Evolutionary conservation across 2,113 vertebrate species (phyloP).

Genomic region (Fulmarus glacialis): DNA sequence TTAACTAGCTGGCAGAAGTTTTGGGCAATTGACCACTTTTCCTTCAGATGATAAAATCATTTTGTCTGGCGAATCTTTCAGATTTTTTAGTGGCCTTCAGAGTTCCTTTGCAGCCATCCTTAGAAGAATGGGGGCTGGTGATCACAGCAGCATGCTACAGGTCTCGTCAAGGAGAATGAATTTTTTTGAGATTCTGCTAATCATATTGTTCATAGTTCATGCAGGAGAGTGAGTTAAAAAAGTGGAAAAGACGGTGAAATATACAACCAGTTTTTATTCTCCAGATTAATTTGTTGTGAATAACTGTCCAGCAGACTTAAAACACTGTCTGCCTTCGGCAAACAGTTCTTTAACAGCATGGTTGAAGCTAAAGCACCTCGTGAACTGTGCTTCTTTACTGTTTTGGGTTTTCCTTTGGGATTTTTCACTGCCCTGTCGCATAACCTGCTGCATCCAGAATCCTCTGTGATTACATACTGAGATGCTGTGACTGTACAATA

Average conservation of each 20-base stretch:
- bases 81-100: neutral
- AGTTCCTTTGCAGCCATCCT: neutral
- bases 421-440: neutral
- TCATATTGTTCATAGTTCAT: neutral
- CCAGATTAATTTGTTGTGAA: neutral
- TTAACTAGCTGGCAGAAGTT: neutral
- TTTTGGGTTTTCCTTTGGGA: neutral
- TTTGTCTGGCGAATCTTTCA: neutral
- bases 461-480: neutral
- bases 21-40: neutral
- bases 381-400: neutral
- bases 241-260: neutral
- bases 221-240: neutral
- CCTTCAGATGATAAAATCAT: neutral
- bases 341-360: neutral
- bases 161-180: neutral
- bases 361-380: neutral
- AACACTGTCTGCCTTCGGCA: neutral
- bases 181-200: neutral
- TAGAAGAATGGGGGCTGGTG: neutral
- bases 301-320: neutral
- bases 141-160: rapidly evolving
- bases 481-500: neutral
- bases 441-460: neutral
- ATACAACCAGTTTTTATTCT: neutral